These are phyloP conservation scores for Rhingia rostrata DNA, from an alignment of 2,888 invertebrate species.

Conservation along the genomic window DNA sequence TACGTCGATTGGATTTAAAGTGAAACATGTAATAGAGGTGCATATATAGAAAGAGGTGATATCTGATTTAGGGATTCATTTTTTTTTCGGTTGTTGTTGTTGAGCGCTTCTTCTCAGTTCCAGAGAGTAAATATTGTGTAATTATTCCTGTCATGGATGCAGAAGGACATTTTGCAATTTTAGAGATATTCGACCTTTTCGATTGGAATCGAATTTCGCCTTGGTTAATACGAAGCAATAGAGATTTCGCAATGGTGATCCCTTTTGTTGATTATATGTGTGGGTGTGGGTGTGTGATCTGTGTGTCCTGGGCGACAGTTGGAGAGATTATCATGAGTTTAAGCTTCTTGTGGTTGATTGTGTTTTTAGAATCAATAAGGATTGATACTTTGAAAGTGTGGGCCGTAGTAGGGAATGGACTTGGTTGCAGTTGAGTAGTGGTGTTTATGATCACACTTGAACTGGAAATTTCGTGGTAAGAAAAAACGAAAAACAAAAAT, in stretches of 20 bases:
- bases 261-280: constrained; percentile 30
- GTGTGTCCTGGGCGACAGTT: constrained; percentile 19
- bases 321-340: constrained; percentile 25
- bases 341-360: constrained; percentile 29
- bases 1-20: constrained; percentile 70
- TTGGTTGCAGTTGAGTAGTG: too few species aligned
- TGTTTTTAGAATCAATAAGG: constrained; percentile 24
- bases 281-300: neutral
- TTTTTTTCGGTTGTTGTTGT: neutral
- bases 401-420: too few species aligned
- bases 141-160: constrained; percentile 63
- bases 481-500: too few species aligned
- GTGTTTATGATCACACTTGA: too few species aligned
- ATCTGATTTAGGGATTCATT: constrained; percentile 31
- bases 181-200: constrained; percentile 7
- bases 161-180: constrained; percentile 54
- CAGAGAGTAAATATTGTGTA: constrained; percentile 62
- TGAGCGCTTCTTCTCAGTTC: neutral
- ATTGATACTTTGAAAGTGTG: neutral
- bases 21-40: constrained; percentile 64
- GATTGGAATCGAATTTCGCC: constrained; percentile 38
- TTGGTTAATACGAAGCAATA: constrained; percentile 4
- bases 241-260: neutral
- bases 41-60: constrained; percentile 49
- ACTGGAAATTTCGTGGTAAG: too few species aligned